Evolutionary conservation across 2,113 vertebrate genomes (phyloP).

Genomic region (Cichladusa arquata): DNA sequence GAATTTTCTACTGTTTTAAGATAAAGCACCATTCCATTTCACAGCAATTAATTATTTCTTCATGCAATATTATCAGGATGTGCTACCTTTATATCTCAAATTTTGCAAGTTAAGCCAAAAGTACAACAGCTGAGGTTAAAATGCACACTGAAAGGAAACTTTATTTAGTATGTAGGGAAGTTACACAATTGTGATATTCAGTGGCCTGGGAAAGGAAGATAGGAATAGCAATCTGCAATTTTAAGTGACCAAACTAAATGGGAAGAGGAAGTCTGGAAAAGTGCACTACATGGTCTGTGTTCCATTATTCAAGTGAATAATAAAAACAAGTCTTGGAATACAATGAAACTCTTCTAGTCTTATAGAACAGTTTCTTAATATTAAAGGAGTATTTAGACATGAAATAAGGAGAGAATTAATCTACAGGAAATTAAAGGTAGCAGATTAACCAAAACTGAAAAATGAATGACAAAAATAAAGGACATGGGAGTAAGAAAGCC

Average conservation of each 20-base stretch:
- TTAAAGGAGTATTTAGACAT: not conserved
- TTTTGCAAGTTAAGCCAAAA: not conserved
- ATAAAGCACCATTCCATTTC: not conserved
- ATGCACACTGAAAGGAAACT: not conserved
- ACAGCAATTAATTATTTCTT: not conserved
- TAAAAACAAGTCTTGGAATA: not conserved
- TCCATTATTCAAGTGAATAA: not conserved
- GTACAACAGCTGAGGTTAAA: not conserved
- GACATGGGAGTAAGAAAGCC: not conserved
- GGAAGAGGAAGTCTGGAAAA: constrained; percentile 17
- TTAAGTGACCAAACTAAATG: not conserved
- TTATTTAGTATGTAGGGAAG: not conserved
- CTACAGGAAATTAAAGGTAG: not conserved
- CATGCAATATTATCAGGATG: not conserved
- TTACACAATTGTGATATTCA: not conserved
- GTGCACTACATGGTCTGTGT: not conserved
- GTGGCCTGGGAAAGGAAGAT: constrained; percentile 33
- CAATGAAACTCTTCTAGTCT: not conserved
- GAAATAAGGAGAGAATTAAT: not conserved
- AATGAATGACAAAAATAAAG: not conserved
- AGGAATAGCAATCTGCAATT: not conserved
- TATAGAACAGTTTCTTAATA: not conserved
- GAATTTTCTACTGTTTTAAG: not conserved
- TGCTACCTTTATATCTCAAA: not conserved
- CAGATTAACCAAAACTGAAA: not conserved